Conservation (phyloP, 1,140 invertebrate genomes). For the Bombus turneri region DNA sequence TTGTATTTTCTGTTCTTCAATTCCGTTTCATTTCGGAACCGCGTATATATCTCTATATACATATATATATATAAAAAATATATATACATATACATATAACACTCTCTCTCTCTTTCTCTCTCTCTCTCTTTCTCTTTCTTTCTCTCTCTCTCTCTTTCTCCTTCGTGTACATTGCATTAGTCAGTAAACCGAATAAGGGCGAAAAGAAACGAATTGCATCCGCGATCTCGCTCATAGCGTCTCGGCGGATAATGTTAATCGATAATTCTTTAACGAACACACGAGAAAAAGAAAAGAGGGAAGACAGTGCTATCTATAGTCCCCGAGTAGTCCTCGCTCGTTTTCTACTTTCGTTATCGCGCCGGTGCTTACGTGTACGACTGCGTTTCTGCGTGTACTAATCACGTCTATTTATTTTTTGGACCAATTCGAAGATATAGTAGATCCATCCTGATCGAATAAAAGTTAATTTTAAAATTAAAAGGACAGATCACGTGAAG, state of each 20-base stretch:
- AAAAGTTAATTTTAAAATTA: background rate
- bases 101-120: constrained; percentile 43
- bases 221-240: background rate
- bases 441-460: background rate
- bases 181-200: constrained; percentile 55
- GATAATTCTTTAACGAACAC: background rate
- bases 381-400: background rate
- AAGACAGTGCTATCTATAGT: too few species aligned
- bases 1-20: constrained; percentile 76
- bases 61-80: constrained; percentile 63
- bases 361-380: background rate
- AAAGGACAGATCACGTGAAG: background rate
- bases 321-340: background rate
- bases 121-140: constrained; percentile 35
- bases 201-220: constrained; percentile 40
- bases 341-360: constrained; percentile 3
- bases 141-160: constrained; percentile 44
- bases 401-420: constrained; percentile 1
- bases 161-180: constrained; percentile 67
- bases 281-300: background rate
- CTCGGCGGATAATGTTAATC: background rate
- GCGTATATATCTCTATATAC: constrained; percentile 76
- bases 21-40: constrained; percentile 68
- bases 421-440: background rate
- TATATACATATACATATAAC: constrained; percentile 57